phyloP scores from a whole-genome alignment of 1,140 invertebrate species.

The Listronotus oregonensis region DNA sequence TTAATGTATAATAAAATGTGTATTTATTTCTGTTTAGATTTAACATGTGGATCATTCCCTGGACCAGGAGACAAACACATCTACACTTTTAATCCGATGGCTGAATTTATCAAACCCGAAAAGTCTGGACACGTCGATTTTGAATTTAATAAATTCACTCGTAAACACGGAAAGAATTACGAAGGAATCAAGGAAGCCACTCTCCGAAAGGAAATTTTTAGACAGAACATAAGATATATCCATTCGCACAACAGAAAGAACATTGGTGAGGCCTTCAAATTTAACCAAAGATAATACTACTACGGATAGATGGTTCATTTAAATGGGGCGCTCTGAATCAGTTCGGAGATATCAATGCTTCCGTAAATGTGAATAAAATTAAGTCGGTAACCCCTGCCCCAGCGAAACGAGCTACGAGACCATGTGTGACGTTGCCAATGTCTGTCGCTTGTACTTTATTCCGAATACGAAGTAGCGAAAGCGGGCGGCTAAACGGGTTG shows the following conservation, averaged over 20 bases:
- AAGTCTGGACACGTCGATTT: slow-evolving; percentile 74
- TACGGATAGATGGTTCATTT: too few species aligned
- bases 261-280: slow-evolving; percentile 37
- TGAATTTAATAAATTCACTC: slow-evolving; percentile 80
- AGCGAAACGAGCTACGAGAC: too few species aligned
- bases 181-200: slow-evolving; percentile 67
- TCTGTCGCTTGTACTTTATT: too few species aligned
- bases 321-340: too few species aligned
- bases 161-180: slow-evolving; percentile 76
- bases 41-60: slow-evolving; percentile 81
- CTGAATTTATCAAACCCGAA: slow-evolving; percentile 80
- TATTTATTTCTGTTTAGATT: slow-evolving; percentile 57
- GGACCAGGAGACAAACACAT: slow-evolving; percentile 80
- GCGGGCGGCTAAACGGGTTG: too few species aligned
- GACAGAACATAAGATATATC: slow-evolving; percentile 81
- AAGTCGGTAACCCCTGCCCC: too few species aligned
- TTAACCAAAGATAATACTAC: too few species aligned
- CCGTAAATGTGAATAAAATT: too few species aligned
- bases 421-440: too few species aligned
- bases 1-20: too few species aligned
- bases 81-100: slow-evolving; percentile 91
- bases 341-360: too few species aligned
- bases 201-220: slow-evolving; percentile 78
- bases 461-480: too few species aligned
- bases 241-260: slow-evolving; percentile 50